Evolutionary conservation across 2,797 vertebrate species (phyloP).

Genomic region (Sebastes iracundus): DNA sequence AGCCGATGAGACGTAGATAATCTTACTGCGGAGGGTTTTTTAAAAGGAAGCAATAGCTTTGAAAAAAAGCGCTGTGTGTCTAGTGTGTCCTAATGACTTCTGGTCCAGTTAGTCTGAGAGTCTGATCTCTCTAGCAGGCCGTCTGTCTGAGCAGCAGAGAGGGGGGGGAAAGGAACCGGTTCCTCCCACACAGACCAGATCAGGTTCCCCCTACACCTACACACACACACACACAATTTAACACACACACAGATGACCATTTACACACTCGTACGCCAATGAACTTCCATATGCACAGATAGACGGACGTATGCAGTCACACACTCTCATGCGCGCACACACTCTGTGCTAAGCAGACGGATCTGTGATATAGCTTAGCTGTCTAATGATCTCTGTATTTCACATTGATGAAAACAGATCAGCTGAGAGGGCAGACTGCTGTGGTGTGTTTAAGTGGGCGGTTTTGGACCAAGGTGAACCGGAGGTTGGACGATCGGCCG

Average conservation of each 20-base stretch:
- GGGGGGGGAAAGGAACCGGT: constrained; percentile 55
- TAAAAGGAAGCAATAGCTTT: constrained; percentile 66
- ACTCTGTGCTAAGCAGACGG: constrained; percentile 30
- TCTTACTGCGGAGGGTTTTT: constrained; percentile 60
- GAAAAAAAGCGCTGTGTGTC: constrained; percentile 60
- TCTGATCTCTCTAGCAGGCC: constrained; percentile 83
- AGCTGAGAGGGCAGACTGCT: constrained; percentile 75
- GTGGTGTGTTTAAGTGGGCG: constrained; percentile 70
- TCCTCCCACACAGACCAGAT: constrained; percentile 82
- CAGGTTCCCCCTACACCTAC: constrained; percentile 79
- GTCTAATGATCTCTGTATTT: constrained; percentile 80
- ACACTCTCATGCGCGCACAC: constrained; percentile 15
- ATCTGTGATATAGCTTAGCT: constrained; percentile 79
- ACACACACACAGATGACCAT: constrained; percentile 71
- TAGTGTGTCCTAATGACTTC: constrained; percentile 79
- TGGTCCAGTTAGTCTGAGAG: constrained; percentile 80
- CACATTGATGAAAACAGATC: constrained; percentile 80
- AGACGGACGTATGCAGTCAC: constrained; percentile 56
- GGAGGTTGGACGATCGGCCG: constrained; percentile 68
- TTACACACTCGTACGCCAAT: constrained; percentile 61
- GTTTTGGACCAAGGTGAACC: constrained; percentile 76
- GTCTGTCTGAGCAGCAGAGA: constrained; percentile 75
- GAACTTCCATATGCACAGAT: constrained; percentile 67
- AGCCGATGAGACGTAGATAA: constrained; percentile 59
- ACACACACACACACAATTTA: constrained; percentile 59